Evolutionary conservation across 2,113 vertebrate species (phyloP).

Genomic region (Gymnogyps californianus): DNA sequence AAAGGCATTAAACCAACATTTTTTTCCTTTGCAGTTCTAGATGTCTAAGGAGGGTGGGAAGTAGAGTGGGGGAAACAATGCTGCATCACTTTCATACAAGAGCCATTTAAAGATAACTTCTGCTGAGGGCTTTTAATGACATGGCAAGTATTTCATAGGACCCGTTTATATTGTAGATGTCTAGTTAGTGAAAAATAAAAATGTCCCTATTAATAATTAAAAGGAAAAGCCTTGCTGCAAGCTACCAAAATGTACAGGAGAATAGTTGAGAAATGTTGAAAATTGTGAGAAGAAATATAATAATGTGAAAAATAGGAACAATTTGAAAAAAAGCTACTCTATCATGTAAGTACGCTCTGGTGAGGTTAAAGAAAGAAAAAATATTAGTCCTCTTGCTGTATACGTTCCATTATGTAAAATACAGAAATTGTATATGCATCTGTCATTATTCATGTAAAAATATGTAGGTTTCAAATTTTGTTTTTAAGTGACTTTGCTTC

Average conservation of each 20-base stretch:
- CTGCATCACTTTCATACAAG: neutral
- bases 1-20: conserved; percentile 25
- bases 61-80: neutral
- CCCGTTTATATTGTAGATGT: neutral
- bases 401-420: neutral
- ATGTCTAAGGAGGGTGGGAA: neutral
- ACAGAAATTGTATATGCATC: neutral
- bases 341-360: neutral
- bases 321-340: neutral
- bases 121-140: neutral
- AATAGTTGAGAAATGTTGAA: neutral
- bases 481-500: neutral
- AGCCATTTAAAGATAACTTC: neutral
- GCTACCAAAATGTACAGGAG: neutral
- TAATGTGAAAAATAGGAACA: neutral
- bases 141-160: neutral
- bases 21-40: neutral
- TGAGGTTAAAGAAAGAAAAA: neutral
- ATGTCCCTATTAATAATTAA: neutral
- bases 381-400: neutral
- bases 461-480: neutral
- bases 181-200: neutral
- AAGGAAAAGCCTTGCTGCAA: neutral
- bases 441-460: neutral
- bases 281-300: neutral